These are phyloP conservation scores for Myiozetetes cayanensis DNA, from an alignment of 2,113 vertebrate species.

Conservation along the genomic window DNA sequence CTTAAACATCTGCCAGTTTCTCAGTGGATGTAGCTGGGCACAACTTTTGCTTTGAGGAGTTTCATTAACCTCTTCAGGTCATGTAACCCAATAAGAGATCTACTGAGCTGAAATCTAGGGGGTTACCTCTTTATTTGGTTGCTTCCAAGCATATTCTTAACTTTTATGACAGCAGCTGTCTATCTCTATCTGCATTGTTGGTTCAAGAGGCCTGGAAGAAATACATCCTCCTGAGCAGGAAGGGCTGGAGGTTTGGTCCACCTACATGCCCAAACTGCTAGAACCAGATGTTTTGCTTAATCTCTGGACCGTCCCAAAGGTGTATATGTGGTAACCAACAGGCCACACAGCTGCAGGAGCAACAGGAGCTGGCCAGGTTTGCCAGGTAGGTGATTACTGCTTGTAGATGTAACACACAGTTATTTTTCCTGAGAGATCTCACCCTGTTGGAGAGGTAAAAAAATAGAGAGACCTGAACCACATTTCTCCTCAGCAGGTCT, in stretches of 20 bases:
- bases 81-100: not conserved
- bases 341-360: not conserved
- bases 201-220: not conserved
- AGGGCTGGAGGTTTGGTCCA: not conserved
- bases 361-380: not conserved
- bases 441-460: rapidly evolving
- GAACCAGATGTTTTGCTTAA: not conserved
- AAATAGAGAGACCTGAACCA: not conserved
- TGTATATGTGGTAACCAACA: not conserved
- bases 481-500: not conserved
- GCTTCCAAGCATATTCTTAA: not conserved
- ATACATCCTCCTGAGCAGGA: not conserved
- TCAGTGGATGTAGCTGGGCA: not conserved
- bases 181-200: not conserved
- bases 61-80: not conserved
- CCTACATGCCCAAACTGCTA: not conserved
- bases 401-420: not conserved
- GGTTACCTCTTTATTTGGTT: not conserved
- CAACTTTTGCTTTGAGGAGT: not conserved
- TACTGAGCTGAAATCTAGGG: not conserved
- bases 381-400: not conserved
- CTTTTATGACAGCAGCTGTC: not conserved
- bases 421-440: not conserved
- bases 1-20: not conserved
- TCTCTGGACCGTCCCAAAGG: not conserved